A percentile compares a stretch with the other conserved stretches of the same genome.
Evolutionary conservation across 2,797 vertebrate species (phyloP).

Genomic region (Ctenosaura bakeri): DNA sequence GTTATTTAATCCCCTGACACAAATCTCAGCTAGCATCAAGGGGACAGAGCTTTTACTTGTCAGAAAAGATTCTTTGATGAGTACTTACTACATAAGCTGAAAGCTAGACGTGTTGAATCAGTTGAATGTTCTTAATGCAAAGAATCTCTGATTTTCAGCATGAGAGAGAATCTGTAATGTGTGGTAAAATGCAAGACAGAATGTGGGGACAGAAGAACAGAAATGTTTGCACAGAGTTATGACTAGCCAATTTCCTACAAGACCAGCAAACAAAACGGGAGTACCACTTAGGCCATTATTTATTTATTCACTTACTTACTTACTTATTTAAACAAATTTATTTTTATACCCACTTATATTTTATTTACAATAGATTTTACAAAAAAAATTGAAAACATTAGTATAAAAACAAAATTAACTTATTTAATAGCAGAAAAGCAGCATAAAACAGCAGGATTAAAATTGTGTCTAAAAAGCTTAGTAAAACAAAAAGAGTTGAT

Average conservation of each 20-base stretch:
- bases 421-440: no score
- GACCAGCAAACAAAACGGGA: background rate
- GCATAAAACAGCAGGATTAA: background rate
- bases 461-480: no score
- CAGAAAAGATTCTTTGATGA: slow-evolving; percentile 14
- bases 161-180: background rate
- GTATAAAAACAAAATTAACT: no score
- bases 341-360: background rate
- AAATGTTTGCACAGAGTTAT: background rate
- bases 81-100: slow-evolving; percentile 6
- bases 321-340: no score
- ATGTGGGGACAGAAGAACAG: background rate
- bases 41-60: background rate
- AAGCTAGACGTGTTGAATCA: slow-evolving; percentile 1
- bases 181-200: background rate
- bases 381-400: background rate
- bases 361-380: background rate
- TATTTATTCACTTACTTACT: background rate
- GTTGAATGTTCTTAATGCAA: slow-evolving; percentile 2
- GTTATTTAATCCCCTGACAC: slow-evolving; percentile 1
- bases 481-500: no score
- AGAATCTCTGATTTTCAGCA: background rate
- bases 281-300: background rate
- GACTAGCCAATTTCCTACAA: background rate
- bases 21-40: slow-evolving; percentile 19